Conservation (phyloP, 2,113 vertebrate genomes). For the Pluvialis apricaria region DNA sequence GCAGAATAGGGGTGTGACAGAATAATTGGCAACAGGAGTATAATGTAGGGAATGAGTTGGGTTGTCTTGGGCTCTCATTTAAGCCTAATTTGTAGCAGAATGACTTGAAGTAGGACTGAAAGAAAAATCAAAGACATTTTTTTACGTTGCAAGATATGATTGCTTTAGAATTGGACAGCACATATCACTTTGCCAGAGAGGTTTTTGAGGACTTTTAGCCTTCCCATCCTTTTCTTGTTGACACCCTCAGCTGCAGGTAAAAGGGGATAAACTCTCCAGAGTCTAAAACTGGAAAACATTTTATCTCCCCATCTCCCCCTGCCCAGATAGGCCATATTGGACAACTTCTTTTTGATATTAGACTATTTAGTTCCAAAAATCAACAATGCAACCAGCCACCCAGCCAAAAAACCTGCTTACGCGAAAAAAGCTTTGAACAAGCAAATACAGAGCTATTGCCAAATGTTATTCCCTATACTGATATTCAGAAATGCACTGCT, state of each 20-base stretch:
- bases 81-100: background rate
- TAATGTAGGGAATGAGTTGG: background rate
- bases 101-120: background rate
- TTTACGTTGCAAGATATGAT: background rate
- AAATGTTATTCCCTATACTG: background rate
- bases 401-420: background rate
- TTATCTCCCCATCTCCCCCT: background rate
- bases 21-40: background rate
- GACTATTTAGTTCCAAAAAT: background rate
- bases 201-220: background rate
- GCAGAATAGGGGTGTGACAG: background rate
- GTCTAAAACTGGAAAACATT: background rate
- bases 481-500: background rate
- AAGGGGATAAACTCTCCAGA: background rate
- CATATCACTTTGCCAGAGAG: background rate
- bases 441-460: background rate
- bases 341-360: background rate
- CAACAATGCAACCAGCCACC: background rate
- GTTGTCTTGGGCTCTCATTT: background rate
- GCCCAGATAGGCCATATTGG: background rate
- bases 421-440: background rate
- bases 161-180: background rate
- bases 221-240: background rate
- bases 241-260: background rate
- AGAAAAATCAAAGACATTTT: background rate